A percentile compares a stretch with the other conserved stretches of the same genome.
Conservation (phyloP, 2,888 invertebrate species). For the Augochlorella aurata region DNA sequence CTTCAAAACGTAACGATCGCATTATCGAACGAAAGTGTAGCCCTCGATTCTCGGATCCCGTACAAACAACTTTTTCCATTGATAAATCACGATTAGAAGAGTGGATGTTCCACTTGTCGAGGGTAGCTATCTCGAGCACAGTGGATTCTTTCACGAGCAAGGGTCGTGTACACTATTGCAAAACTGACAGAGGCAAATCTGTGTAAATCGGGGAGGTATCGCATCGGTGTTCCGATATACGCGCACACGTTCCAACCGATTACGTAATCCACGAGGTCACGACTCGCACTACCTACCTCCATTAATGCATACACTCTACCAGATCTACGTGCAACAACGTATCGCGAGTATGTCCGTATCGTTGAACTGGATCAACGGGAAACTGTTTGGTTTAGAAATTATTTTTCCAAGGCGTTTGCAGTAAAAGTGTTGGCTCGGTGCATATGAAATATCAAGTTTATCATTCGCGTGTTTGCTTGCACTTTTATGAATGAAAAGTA, state of each 20-base stretch:
- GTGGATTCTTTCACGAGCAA: constrained; percentile 26
- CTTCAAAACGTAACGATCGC: no score
- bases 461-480: background rate
- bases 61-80: constrained; percentile 36
- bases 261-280: constrained; percentile 67
- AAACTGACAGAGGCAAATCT: constrained; percentile 24
- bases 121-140: constrained; percentile 28
- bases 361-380: constrained; percentile 14
- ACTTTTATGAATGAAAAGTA: background rate
- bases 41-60: background rate
- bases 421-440: background rate
- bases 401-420: background rate
- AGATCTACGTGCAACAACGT: constrained; percentile 28
- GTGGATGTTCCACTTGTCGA: constrained; percentile 42
- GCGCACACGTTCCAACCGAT: constrained; percentile 47
- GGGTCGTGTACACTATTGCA: constrained; percentile 28
- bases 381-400: background rate
- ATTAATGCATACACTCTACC: constrained; percentile 52
- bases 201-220: constrained; percentile 50
- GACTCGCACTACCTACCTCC: constrained; percentile 60
- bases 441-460: background rate
- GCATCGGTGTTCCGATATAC: constrained; percentile 47
- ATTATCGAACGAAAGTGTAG: background rate
- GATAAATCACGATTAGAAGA: constrained; percentile 52
- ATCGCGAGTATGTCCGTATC: constrained; percentile 8